Percentiles rank a stretch among this genome's conserved stretches.
Evolutionary conservation across 2,888 invertebrate species (phyloP).

Genomic region (Flabesymbios commensalis): DNA sequence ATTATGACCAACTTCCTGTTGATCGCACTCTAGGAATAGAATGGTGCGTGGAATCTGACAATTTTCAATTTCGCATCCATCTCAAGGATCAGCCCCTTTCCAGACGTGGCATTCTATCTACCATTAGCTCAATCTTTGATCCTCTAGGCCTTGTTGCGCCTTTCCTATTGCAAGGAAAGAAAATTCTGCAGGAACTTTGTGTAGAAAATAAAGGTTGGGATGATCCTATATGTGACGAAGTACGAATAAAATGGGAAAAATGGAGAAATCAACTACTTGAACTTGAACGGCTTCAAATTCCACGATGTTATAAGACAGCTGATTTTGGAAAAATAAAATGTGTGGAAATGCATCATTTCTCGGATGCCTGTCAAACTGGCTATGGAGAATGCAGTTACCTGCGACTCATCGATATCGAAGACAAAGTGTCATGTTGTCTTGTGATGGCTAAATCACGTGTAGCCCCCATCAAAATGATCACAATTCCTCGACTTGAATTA

Average conservation of each 20-base stretch:
- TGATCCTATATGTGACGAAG: conserved; percentile 18
- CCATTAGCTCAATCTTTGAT: conserved; percentile 34
- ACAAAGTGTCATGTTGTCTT: neutral
- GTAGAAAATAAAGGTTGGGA: conserved; percentile 30
- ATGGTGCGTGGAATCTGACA: conserved; percentile 35
- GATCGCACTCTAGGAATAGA: conserved; percentile 22
- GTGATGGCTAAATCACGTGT: conserved; percentile 29
- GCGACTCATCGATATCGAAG: neutral
- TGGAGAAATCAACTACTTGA: neutral
- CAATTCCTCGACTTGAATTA: conserved; percentile 33
- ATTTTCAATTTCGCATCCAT: conserved; percentile 30
- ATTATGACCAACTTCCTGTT: neutral
- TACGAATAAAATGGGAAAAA: neutral
- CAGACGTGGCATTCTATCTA: conserved; percentile 34
- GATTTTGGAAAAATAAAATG: neutral
- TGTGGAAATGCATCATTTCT: conserved; percentile 5
- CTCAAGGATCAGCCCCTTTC: conserved; percentile 31
- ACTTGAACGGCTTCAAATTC: neutral
- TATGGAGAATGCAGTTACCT: conserved; percentile 5
- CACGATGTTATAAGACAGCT: conserved; percentile 13
- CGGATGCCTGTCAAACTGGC: conserved; percentile 10
- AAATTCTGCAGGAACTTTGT: conserved; percentile 33
- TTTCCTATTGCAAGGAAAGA: conserved; percentile 27
- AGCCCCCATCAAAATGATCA: conserved; percentile 32
- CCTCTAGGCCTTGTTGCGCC: conserved; percentile 38